Percentiles rank a stretch among this genome's conserved stretches.
Evolutionary conservation across 2,797 vertebrate species (phyloP).

Genomic region (Hyperoplus lanceolatus): DNA sequence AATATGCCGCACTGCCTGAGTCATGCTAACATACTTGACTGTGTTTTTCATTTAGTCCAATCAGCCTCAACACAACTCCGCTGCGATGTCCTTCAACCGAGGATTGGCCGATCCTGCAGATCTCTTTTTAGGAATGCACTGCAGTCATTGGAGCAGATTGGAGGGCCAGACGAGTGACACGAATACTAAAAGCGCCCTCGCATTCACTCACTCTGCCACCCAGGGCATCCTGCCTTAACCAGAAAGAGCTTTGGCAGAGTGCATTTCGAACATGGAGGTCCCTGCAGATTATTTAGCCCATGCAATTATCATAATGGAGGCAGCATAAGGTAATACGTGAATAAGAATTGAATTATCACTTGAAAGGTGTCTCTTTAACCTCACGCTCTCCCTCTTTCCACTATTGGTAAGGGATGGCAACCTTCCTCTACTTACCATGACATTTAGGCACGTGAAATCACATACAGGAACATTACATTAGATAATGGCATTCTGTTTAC

Average conservation of each 20-base stretch:
- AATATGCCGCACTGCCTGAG: constrained; percentile 38
- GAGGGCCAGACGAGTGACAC: constrained; percentile 70
- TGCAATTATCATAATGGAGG: constrained; percentile 88
- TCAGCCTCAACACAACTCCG: constrained; percentile 30
- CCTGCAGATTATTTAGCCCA: constrained; percentile 83
- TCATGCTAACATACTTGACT: constrained; percentile 47
- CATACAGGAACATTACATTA: background rate
- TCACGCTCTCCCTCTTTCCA: constrained; percentile 27
- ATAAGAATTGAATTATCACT: constrained; percentile 76
- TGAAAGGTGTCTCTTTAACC: constrained; percentile 69
- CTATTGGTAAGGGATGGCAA: constrained; percentile 33
- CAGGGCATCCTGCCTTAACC: constrained; percentile 78
- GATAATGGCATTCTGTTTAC: constrained; percentile 12
- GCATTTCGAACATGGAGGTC: constrained; percentile 72
- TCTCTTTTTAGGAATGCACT: constrained; percentile 60
- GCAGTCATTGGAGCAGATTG: constrained; percentile 75
- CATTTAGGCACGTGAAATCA: constrained; percentile 25
- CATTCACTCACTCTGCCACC: constrained; percentile 71
- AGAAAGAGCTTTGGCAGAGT: constrained; percentile 75
- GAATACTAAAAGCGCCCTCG: constrained; percentile 80
- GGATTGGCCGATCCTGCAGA: constrained; percentile 55
- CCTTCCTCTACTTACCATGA: constrained; percentile 17
- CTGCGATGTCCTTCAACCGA: constrained; percentile 48
- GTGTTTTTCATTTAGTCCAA: constrained; percentile 54
- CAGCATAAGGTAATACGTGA: constrained; percentile 79